Percentiles rank a stretch among this genome's conserved stretches.
Evolutionary conservation across 1,140 invertebrate species (phyloP).

Genomic region (Bombus affinis): DNA sequence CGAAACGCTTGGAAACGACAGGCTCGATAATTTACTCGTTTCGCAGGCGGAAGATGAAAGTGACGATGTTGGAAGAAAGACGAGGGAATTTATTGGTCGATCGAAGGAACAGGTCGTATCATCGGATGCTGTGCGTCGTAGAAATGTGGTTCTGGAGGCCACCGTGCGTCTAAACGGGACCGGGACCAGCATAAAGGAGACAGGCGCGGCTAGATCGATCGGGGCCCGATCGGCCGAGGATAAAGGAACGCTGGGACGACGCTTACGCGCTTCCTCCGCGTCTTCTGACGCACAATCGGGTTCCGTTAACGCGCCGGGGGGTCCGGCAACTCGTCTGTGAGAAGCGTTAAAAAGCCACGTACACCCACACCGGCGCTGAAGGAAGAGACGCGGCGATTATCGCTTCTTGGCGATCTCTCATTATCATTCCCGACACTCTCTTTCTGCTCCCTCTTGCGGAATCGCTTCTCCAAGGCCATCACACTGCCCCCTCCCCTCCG

Average conservation of each 20-base stretch:
- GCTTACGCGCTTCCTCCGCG: neutral
- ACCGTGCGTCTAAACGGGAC: too few relatives aligned
- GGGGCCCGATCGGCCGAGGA: neutral
- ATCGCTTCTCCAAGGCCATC: constrained; percentile 43
- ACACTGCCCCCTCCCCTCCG: neutral
- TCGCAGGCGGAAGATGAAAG: too few relatives aligned
- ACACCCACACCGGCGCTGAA: constrained; percentile 29
- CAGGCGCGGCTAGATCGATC: neutral
- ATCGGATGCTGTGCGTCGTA: too few relatives aligned
- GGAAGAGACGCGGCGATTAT: constrained; percentile 68
- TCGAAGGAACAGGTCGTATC: too few relatives aligned
- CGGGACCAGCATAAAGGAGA: neutral
- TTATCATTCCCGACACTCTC: constrained; percentile 73
- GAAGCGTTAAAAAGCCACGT: constrained; percentile 64
- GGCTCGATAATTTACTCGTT: too few relatives aligned
- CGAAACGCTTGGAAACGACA: too few relatives aligned
- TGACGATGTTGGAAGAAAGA: too few relatives aligned
- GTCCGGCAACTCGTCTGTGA: constrained; percentile 64
- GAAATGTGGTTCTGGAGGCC: too few relatives aligned
- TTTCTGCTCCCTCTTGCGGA: constrained; percentile 58
- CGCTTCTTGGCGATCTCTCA: constrained; percentile 71
- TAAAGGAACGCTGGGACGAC: constrained; percentile 46
- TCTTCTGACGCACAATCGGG: constrained; percentile 61
- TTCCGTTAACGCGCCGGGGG: constrained; percentile 72
- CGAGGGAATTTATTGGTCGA: too few relatives aligned